Evolutionary conservation across 92 coral and sea anemone species (phyloP).

Genomic region (Umimayanthus kanabou): DNA sequence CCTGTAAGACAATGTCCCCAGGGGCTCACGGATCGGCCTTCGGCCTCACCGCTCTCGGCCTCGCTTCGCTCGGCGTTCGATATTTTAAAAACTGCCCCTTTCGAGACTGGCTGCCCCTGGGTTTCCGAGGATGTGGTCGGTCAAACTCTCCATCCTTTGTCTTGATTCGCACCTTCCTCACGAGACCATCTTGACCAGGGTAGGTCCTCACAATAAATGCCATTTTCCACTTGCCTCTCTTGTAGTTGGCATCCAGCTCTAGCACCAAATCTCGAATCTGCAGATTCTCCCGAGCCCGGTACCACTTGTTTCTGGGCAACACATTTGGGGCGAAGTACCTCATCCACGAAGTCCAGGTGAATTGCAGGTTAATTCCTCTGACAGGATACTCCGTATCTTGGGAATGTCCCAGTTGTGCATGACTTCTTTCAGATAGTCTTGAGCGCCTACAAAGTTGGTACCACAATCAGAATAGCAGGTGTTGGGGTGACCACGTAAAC

Average conservation of each 20-base stretch:
- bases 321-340: slow-evolving; percentile 63
- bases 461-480: slow-evolving; percentile 64
- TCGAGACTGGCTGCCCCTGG: no score
- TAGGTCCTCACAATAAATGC: slow-evolving; percentile 42
- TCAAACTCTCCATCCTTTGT: neutral
- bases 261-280: slow-evolving; percentile 25
- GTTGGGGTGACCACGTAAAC: slow-evolving; percentile 60
- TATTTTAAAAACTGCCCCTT: no score
- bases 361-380: slow-evolving; percentile 59
- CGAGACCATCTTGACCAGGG: slow-evolving; percentile 50
- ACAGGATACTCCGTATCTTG: slow-evolving; percentile 38
- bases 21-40: no score
- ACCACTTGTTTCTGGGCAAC: slow-evolving; percentile 60
- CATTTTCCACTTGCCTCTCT: slow-evolving; percentile 56
- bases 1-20: no score
- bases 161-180: slow-evolving; percentile 44
- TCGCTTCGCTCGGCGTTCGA: no score
- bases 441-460: slow-evolving; percentile 62
- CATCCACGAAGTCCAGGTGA: slow-evolving; percentile 68
- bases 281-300: slow-evolving; percentile 19
- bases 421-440: slow-evolving; percentile 50
- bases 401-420: slow-evolving; percentile 50
- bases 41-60: no score
- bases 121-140: no score
- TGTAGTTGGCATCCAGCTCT: slow-evolving; percentile 2